A percentile compares a stretch with the other conserved stretches of the same genome.
These are phyloP conservation scores for Polydesmus complanatus DNA, from an alignment of 2,888 invertebrate species.

Conservation along the genomic window DNA sequence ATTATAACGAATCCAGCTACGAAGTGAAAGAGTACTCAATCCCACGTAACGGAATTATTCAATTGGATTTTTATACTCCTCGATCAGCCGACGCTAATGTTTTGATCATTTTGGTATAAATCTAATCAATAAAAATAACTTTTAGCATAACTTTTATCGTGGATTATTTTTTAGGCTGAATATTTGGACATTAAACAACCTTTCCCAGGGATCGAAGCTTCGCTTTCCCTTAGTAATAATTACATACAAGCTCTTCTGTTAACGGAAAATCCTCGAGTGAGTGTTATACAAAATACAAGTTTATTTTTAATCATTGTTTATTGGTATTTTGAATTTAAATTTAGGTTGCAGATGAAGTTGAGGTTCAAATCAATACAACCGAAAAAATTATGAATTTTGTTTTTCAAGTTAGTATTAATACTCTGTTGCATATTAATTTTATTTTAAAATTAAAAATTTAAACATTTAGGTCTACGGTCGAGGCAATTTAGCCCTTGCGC, in stretches of 20 bases:
- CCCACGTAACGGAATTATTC: constrained; percentile 49
- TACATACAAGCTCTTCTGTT: constrained; percentile 43
- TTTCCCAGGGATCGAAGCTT: constrained; percentile 54
- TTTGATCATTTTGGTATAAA: constrained; percentile 51
- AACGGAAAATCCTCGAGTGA: constrained; percentile 38
- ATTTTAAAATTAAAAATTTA: background rate
- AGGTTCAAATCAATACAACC: constrained; percentile 12
- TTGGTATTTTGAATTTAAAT: background rate
- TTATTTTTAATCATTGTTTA: background rate
- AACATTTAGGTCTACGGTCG: constrained; percentile 12
- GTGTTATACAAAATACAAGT: background rate
- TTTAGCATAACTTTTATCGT: constrained; percentile 12
- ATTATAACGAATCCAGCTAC: constrained; percentile 42
- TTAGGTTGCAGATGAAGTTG: constrained; percentile 10
- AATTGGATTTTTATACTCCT: constrained; percentile 48
- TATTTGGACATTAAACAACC: constrained; percentile 66
- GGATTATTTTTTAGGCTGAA: constrained; percentile 44
- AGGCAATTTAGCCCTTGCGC: constrained; percentile 14
- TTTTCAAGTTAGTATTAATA: constrained; percentile 10
- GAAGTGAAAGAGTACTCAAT: constrained; percentile 40
- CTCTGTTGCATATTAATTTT: background rate
- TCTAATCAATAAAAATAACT: constrained; percentile 22
- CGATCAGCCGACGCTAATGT: constrained; percentile 45
- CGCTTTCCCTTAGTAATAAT: constrained; percentile 47
- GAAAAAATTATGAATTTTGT: constrained; percentile 8